Evolutionary conservation across 2,888 invertebrate species (phyloP), one percentile per base, ranked within the genome.

Genomic region (Bursaphelenchus okinawaensis): DNA sequence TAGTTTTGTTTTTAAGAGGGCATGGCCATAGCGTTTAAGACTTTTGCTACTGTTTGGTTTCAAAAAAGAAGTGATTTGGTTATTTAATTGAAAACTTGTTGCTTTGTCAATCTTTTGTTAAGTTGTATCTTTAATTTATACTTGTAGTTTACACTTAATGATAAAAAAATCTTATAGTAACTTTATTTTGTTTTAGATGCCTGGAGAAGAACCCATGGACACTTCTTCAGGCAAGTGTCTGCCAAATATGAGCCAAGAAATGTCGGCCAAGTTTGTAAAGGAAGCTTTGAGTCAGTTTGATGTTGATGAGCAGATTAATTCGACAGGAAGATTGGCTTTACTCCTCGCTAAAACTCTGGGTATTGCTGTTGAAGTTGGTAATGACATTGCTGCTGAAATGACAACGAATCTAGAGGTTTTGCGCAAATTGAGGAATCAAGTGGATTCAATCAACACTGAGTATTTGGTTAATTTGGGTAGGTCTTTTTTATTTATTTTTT

Each of bases 381-480:
- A 40, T 22, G 52, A 27, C 19, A 24, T 26, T 20, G 60, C 60
- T 20, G 16, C 22, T 19, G 60, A 59, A 50, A 31, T 59, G 22
- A 23, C 60, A 8, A 19, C 60, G 19, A 59, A 59, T 50, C 20
- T 24, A 16, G 60, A 59, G 20, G 60, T 52, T n/a, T n/a, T 59
- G 16, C 40, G 60, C 3, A 26, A 27, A 26, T 26, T 59, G 1
- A 31, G 52, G 12, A 51, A 26, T 4, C 24, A 20, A 20, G 51
- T 59, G 19, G 52, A 59, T 50, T 20, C 22, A 19, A 51, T 60
- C 22, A 8, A 12, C 60, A n/a, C 29, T n/a, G 24, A 1, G 24
- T 20, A 16, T 31, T 40, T 59, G 50, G 40, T 59, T 61, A 20
- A 40, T 59, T 50, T 4, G 2, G 3, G 54, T 60, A 2, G 8